These are phyloP conservation scores for Myotis davidii DNA, from an alignment of 2,113 vertebrate genomes.

Conservation along the genomic window DNA sequence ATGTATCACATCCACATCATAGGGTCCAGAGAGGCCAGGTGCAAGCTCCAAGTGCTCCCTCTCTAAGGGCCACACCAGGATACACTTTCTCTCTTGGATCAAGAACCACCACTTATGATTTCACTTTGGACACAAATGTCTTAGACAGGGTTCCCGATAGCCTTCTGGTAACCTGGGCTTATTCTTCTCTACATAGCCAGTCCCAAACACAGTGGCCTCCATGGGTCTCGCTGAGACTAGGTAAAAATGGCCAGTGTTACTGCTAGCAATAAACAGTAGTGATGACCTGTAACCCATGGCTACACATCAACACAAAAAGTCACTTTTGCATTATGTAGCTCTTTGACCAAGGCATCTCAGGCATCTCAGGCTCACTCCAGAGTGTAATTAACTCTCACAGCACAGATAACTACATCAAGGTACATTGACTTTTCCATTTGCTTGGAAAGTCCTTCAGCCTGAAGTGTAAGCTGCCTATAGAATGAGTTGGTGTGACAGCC, in stretches of 20 bases:
- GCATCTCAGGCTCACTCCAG: background rate
- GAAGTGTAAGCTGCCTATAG: background rate
- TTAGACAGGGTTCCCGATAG: background rate
- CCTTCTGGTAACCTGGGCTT: background rate
- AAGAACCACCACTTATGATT: background rate
- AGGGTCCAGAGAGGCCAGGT: background rate
- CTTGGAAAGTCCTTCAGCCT: background rate
- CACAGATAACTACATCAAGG: background rate
- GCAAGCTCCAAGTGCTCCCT: background rate
- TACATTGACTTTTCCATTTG: background rate
- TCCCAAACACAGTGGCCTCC: background rate
- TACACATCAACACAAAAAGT: background rate
- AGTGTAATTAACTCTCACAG: background rate
- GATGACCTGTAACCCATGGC: conserved; percentile 6
- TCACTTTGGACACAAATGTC: background rate
- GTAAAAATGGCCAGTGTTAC: background rate
- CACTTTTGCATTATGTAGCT: background rate
- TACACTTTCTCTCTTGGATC: background rate
- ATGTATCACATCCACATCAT: background rate
- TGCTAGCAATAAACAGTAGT: background rate
- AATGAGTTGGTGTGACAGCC: background rate
- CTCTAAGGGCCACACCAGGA: background rate
- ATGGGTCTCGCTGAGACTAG: background rate
- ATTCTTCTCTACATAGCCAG: background rate
- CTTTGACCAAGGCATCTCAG: background rate